These are phyloP conservation scores for Cranoglanis bouderius DNA, from an alignment of 2,113 vertebrate genomes.

Conservation along the genomic window DNA sequence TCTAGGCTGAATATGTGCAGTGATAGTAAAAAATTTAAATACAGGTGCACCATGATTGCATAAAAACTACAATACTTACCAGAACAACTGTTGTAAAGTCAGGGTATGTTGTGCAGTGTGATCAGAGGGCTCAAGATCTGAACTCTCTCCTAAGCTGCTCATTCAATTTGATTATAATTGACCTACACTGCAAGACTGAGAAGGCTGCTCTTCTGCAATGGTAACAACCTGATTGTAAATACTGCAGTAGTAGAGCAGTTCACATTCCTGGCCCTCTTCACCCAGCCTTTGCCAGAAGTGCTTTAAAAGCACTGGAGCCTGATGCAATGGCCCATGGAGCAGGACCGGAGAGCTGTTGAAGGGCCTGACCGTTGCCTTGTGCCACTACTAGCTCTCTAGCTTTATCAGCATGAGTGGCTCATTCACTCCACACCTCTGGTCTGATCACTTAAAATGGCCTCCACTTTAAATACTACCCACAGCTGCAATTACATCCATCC, in stretches of 20 bases:
- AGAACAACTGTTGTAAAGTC: background rate
- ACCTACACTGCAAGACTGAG: constrained; percentile 65
- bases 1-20: background rate
- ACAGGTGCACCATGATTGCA: background rate
- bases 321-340: constrained; percentile 31
- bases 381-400: constrained; percentile 31
- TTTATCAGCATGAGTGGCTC: constrained; percentile 52
- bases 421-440: constrained; percentile 49
- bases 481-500: constrained; percentile 41
- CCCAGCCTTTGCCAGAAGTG: constrained; percentile 48
- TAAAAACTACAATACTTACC: background rate
- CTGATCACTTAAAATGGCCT: constrained; percentile 53
- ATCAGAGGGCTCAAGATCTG: constrained; percentile 72
- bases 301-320: constrained; percentile 53
- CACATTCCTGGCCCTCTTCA: constrained; percentile 50
- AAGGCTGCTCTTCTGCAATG: constrained; percentile 58
- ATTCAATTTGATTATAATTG: constrained; percentile 73
- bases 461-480: constrained; percentile 51
- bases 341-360: constrained; percentile 49
- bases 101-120: constrained; percentile 63
- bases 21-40: background rate
- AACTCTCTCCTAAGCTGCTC: constrained; percentile 71
- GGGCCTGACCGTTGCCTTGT: constrained; percentile 46
- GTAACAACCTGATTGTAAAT: constrained; percentile 66
- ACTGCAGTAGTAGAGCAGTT: constrained; percentile 52